Conservation (phyloP, 2,113 vertebrate species). For the Acinonyx jubatus region DNA sequence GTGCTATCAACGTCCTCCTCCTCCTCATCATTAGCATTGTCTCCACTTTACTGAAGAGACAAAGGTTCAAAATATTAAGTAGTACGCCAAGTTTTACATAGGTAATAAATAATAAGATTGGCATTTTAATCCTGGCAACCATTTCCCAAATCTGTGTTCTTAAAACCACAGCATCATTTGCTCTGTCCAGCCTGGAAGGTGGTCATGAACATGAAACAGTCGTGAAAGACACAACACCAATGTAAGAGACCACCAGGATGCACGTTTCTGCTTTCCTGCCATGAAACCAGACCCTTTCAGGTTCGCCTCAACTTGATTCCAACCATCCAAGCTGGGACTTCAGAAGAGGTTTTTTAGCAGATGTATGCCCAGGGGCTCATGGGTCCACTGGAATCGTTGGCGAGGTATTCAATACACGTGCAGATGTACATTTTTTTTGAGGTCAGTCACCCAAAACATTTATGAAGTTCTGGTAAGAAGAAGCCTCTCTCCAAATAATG, state of each 20-base stretch:
- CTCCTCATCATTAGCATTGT: background rate
- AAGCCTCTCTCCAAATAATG: background rate
- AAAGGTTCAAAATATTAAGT: background rate
- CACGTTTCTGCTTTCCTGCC: background rate
- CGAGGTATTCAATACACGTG: background rate
- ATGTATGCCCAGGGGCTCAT: background rate
- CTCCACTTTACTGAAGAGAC: background rate
- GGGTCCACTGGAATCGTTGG: background rate
- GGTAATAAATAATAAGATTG: background rate
- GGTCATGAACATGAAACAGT: background rate
- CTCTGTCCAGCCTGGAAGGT: background rate
- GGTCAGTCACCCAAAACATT: background rate
- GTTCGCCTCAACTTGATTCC: background rate
- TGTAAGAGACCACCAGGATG: background rate
- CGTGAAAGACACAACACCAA: background rate
- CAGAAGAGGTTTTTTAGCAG: background rate
- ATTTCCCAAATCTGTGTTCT: background rate
- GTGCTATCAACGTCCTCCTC: background rate
- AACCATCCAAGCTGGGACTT: background rate
- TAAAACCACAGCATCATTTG: background rate
- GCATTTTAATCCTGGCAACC: background rate
- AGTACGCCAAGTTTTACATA: background rate
- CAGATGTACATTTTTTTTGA: background rate
- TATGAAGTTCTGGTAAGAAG: background rate
- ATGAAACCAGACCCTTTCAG: background rate